phyloP scores from a whole-genome alignment of 2,888 invertebrate species.

The Phaedon cochleariae region DNA sequence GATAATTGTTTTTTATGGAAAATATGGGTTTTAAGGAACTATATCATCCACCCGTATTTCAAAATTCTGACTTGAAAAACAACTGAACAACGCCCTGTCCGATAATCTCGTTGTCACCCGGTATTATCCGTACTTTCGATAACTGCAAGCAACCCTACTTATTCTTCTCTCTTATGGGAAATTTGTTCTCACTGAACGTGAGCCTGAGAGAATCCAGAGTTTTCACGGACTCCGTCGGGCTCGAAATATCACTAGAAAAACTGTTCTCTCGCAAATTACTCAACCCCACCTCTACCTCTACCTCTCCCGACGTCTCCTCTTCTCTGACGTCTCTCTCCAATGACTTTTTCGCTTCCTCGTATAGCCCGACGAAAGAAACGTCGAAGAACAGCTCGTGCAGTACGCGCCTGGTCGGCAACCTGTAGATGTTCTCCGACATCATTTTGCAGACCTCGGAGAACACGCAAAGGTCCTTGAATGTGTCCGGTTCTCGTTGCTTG shows the following conservation, averaged over 20 bases:
- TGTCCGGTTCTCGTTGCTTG: slow-evolving; percentile 76
- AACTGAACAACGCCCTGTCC: too few relatives aligned
- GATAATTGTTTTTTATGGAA: too few relatives aligned
- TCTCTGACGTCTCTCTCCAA: slow-evolving; percentile 1
- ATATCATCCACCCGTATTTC: too few relatives aligned
- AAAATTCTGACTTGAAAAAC: too few relatives aligned
- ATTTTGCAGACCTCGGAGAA: slow-evolving; percentile 91
- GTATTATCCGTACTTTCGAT: neutral
- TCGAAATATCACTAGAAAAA: slow-evolving; percentile 41
- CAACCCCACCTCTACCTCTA: too few relatives aligned
- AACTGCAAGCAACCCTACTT: neutral
- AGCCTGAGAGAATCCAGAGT: slow-evolving; percentile 63
- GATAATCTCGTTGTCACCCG: too few relatives aligned
- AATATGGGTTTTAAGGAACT: too few relatives aligned
- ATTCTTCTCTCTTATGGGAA: slow-evolving; percentile 62
- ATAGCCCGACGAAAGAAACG: slow-evolving; percentile 74
- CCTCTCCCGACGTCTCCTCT: neutral
- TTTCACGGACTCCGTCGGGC: slow-evolving; percentile 52
- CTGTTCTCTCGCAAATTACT: slow-evolving; percentile 22
- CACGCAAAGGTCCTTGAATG: slow-evolving; percentile 86
- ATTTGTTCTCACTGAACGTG: slow-evolving; percentile 69
- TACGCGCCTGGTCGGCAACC: slow-evolving; percentile 84
- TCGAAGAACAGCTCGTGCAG: slow-evolving; percentile 94
- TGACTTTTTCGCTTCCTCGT: slow-evolving; percentile 56
- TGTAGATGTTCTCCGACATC: slow-evolving; percentile 81